Conservation (phyloP, 2,888 invertebrate species). For the Temnothorax ravouxi region DNA sequence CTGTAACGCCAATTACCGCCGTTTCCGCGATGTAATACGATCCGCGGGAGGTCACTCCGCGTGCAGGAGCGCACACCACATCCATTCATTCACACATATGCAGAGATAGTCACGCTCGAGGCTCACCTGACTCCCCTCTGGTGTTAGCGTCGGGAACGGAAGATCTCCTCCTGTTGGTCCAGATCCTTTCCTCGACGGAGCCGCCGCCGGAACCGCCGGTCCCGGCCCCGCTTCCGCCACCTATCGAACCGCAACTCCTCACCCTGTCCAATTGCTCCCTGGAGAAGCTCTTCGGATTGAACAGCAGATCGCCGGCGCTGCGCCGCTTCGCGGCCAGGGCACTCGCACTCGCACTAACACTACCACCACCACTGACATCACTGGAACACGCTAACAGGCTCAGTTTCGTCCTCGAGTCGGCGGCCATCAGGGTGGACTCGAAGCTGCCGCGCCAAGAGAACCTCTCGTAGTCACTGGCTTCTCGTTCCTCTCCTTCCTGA, state of each 20-base stretch:
- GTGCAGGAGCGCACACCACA: neutral
- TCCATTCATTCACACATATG: conserved; percentile 19
- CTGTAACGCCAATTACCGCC: conserved; percentile 45
- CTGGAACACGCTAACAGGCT: conserved; percentile 89
- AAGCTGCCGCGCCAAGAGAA: conserved; percentile 97
- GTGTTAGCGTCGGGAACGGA: conserved; percentile 85
- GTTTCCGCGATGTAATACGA: conserved; percentile 52
- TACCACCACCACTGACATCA: conserved; percentile 84
- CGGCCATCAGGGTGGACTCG: conserved; percentile 95
- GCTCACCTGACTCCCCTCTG: conserved; percentile 83
- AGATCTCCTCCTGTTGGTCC: conserved; percentile 85
- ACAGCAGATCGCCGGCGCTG: conserved; percentile 94
- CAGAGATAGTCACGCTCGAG: neutral
- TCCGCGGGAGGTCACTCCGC: conserved; percentile 11
- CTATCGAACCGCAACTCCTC: conserved; percentile 94
- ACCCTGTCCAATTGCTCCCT: conserved; percentile 92
- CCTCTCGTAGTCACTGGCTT: conserved; percentile 95
- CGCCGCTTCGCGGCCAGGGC: conserved; percentile 92
- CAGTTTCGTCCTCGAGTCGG: conserved; percentile 94
- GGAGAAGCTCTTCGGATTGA: conserved; percentile 93
- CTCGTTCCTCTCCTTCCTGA: conserved; percentile 86
- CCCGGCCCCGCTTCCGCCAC: conserved; percentile 89
- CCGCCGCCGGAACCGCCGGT: conserved; percentile 86
- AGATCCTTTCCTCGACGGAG: conserved; percentile 85
- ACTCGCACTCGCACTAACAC: conserved; percentile 89